Conservation (phyloP, 2,888 invertebrate species). For the Tortrix viridana region DNA sequence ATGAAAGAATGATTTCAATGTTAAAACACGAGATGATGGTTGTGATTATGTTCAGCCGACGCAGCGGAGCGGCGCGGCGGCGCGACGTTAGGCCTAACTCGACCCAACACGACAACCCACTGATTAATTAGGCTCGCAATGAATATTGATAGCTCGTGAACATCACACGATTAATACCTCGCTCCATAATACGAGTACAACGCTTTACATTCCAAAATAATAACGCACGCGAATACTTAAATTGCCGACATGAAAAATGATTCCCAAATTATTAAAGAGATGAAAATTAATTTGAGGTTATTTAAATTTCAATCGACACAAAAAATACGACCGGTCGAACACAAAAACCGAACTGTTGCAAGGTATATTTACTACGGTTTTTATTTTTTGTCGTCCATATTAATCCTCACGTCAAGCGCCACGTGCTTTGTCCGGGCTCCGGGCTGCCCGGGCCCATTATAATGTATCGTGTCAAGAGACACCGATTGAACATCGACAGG, state of each 20-base stretch:
- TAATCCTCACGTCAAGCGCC: constrained; percentile 82
- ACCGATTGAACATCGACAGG: constrained; percentile 82
- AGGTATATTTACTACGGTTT: constrained; percentile 63
- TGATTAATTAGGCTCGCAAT: constrained; percentile 71
- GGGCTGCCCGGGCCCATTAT: constrained; percentile 76
- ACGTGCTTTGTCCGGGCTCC: constrained; percentile 82
- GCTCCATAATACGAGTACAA: no score
- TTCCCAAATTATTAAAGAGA: constrained; percentile 51
- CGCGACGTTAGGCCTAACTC: constrained; percentile 77
- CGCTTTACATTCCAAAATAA: constrained; percentile 15
- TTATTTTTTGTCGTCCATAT: constrained; percentile 77
- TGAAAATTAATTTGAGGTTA: constrained; percentile 68
- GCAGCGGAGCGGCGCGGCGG: constrained; percentile 55
- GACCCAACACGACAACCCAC: constrained; percentile 61
- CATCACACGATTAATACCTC: constrained; percentile 12
- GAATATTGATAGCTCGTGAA: constrained; percentile 63
- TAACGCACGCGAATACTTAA: constrained; percentile 35
- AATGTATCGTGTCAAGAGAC: constrained; percentile 83
- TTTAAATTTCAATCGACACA: constrained; percentile 60
- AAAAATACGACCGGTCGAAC: constrained; percentile 58
- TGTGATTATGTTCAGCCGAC: constrained; percentile 64
- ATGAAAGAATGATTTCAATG: constrained; percentile 78
- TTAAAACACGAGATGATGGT: constrained; percentile 70
- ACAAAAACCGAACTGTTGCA: constrained; percentile 71
- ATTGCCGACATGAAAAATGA: constrained; percentile 44